Conservation (phyloP, 1,140 invertebrate genomes). For the Drosophila aff. region DNA sequence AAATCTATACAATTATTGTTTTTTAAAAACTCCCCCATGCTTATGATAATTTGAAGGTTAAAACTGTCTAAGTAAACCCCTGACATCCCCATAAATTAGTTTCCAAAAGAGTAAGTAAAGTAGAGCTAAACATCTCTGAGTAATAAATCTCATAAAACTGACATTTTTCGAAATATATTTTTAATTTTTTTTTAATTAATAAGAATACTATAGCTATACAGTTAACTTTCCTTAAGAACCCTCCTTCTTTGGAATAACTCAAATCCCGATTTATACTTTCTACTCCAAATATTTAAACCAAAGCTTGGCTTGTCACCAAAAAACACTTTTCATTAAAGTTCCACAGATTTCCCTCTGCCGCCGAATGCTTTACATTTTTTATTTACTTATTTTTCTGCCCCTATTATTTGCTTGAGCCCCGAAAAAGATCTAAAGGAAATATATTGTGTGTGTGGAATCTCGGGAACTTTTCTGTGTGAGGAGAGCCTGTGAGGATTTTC, state of each 20-base stretch:
- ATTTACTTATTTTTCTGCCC: background rate
- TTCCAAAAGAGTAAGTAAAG: no score
- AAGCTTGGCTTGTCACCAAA: background rate
- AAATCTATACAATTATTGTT: no score
- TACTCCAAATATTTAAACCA: background rate
- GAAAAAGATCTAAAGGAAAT: constrained; percentile 17
- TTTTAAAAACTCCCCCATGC: no score
- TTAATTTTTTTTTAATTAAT: no score
- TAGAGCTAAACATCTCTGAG: no score
- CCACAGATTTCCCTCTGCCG: background rate
- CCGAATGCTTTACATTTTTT: background rate
- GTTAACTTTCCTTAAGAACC: no score
- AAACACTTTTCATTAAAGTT: constrained; percentile 8
- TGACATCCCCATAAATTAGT: no score
- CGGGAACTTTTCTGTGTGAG: constrained; percentile 6
- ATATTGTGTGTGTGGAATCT: constrained; percentile 9
- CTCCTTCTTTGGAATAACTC: background rate
- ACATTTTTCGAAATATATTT: no score
- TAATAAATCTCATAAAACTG: no score
- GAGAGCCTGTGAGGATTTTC: constrained; percentile 1
- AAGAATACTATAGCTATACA: no score
- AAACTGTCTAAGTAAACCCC: no score
- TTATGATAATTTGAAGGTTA: no score
- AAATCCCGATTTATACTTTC: background rate
- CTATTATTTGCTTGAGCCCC: background rate